Evolutionary conservation across 2,888 invertebrate species (phyloP).

Genomic region (Erebia epiphron): DNA sequence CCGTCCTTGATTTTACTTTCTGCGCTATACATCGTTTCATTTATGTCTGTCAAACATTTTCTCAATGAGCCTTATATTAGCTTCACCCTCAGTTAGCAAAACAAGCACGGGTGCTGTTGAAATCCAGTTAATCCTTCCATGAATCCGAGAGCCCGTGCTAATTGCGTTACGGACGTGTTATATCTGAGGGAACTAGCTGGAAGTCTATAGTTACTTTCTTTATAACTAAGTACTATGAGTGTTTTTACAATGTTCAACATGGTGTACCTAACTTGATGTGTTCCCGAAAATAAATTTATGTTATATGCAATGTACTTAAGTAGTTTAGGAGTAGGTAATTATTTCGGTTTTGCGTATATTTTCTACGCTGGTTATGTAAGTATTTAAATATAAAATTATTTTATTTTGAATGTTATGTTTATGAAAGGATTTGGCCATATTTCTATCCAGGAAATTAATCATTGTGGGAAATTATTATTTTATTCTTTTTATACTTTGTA

Average conservation of each 20-base stretch:
- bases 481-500: too few species aligned
- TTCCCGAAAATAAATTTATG: neutral
- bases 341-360: neutral
- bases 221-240: slow-evolving; percentile 17
- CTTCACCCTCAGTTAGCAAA: slow-evolving; percentile 35
- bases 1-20: neutral
- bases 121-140: slow-evolving; percentile 51
- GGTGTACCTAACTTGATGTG: neutral
- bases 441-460: too few species aligned
- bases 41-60: neutral
- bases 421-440: too few species aligned
- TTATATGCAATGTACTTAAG: neutral
- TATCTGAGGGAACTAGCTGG: slow-evolving; percentile 57
- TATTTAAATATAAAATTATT: too few species aligned
- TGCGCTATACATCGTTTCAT: neutral
- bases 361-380: too few species aligned
- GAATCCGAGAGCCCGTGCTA: slow-evolving; percentile 55
- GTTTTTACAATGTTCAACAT: slow-evolving; percentile 17
- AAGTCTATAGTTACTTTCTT: slow-evolving; percentile 40
- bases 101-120: slow-evolving; percentile 43
- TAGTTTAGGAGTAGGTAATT: neutral
- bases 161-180: slow-evolving; percentile 57
- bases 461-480: too few species aligned
- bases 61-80: neutral
- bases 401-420: too few species aligned